Percentiles rank a stretch among this genome's conserved stretches.
Conservation (phyloP, 2,113 vertebrate species). For the Tupaia chinensis region DNA sequence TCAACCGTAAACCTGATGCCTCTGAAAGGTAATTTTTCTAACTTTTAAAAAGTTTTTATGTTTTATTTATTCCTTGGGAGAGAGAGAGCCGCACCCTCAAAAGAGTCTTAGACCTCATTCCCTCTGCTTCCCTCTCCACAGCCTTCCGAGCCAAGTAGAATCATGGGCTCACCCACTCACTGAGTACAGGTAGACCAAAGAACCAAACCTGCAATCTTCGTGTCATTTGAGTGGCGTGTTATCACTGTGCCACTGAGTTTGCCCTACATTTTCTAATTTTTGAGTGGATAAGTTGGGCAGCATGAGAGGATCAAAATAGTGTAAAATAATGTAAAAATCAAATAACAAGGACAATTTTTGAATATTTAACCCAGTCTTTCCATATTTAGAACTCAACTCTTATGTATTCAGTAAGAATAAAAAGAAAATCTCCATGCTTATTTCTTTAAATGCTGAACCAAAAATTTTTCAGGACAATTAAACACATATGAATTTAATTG, state of each 20-base stretch:
- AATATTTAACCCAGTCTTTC: background rate
- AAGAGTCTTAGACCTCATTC: too few species aligned
- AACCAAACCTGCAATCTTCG: too few species aligned
- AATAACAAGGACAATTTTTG: conserved; percentile 2
- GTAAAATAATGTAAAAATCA: conserved; percentile 28
- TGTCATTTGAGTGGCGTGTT: too few species aligned
- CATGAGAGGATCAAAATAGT: background rate
- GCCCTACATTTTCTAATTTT: background rate
- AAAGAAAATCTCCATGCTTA: background rate
- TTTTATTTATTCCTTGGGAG: too few species aligned
- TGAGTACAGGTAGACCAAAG: too few species aligned
- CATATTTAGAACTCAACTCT: conserved; percentile 2
- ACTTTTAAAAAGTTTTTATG: background rate
- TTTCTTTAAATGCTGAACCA: conserved; percentile 1
- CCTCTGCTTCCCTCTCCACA: too few species aligned
- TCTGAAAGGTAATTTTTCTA: background rate
- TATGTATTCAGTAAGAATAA: conserved; percentile 14
- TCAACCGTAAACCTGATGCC: background rate
- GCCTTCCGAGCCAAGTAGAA: too few species aligned
- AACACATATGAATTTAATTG: background rate
- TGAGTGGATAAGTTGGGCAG: background rate
- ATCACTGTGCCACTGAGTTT: too few species aligned
- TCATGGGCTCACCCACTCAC: too few species aligned
- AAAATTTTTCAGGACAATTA: background rate
- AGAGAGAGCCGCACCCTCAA: too few species aligned